A percentile compares a stretch with the other conserved stretches of the same genome.
Conservation (phyloP, 1,140 invertebrate species). For the Aphelenchoides fujianensis region DNA sequence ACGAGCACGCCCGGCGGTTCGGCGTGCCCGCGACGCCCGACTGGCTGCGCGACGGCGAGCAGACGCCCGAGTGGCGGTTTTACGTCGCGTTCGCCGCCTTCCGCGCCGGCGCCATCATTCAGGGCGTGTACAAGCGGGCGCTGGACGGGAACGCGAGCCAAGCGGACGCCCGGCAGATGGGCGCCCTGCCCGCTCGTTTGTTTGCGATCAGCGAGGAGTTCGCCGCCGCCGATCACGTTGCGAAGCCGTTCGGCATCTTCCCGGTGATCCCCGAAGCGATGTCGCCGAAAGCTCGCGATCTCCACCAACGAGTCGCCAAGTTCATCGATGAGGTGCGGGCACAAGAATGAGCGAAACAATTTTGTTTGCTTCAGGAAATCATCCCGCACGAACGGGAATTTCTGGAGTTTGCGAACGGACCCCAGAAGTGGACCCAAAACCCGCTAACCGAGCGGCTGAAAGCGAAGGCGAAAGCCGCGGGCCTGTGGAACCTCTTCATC, state of each 20-base stretch:
- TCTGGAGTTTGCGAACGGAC: conserved; percentile 57
- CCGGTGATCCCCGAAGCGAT: conserved; percentile 59
- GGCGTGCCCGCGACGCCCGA: neutral
- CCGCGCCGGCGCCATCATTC: conserved; percentile 63
- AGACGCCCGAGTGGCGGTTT: conserved; percentile 59
- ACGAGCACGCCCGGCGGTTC: neutral
- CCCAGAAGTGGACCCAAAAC: conserved; percentile 61
- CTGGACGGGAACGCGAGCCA: conserved; percentile 61
- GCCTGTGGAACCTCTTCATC: conserved; percentile 66
- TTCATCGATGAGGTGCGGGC: conserved; percentile 62
- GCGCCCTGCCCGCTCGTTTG: conserved; percentile 16
- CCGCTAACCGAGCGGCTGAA: conserved; percentile 35
- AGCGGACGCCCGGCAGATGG: conserved; percentile 54
- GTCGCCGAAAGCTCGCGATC: conserved; percentile 54
- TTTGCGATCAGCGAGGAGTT: neutral
- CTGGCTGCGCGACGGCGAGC: neutral
- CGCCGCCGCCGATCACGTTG: neutral
- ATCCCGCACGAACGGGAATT: conserved; percentile 51
- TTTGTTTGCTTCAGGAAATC: conserved; percentile 46
- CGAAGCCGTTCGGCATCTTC: conserved; percentile 46
- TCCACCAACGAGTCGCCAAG: conserved; percentile 60
- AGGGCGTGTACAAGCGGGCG: conserved; percentile 53
- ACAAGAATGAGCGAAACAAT: neutral
- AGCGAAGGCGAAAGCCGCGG: conserved; percentile 63
- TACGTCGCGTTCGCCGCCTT: conserved; percentile 64